phyloP scores from a whole-genome alignment of 2,888 invertebrate species.

The Philaethria dido region DNA sequence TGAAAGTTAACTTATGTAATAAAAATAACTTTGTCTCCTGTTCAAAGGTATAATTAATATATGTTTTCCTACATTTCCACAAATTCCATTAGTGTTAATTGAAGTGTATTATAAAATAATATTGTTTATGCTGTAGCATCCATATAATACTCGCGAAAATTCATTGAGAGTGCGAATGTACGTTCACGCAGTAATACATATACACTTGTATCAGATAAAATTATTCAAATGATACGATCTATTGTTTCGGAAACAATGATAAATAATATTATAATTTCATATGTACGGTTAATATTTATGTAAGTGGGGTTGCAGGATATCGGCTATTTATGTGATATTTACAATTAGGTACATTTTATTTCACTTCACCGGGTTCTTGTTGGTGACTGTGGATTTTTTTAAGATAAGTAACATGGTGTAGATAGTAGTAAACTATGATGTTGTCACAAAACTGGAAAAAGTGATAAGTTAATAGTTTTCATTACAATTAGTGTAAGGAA shows the following conservation, averaged over 20 bases:
- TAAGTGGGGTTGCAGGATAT: constrained; percentile 63
- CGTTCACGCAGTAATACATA: constrained; percentile 54
- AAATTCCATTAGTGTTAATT: background rate
- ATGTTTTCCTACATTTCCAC: background rate
- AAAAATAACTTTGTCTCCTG: background rate
- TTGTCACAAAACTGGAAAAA: no score
- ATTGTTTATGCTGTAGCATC: background rate
- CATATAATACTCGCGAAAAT: constrained; percentile 12
- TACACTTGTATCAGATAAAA: constrained; percentile 78
- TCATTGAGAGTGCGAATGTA: constrained; percentile 40
- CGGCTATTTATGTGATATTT: constrained; percentile 45
- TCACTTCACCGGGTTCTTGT: background rate
- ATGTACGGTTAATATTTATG: constrained; percentile 76
- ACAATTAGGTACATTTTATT: constrained; percentile 25
- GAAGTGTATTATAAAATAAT: background rate
- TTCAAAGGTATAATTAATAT: background rate
- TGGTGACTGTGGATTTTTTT: background rate
- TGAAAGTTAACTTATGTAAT: background rate
- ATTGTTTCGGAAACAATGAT: constrained; percentile 80
- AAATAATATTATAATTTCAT: constrained; percentile 77
- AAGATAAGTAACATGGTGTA: no score
- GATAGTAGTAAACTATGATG: no score
- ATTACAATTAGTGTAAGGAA: no score
- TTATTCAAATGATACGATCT: constrained; percentile 82
- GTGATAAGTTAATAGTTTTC: no score